These are phyloP conservation scores for Heterodera filipjevi DNA, from an alignment of 2,888 invertebrate species.

Conservation along the genomic window DNA sequence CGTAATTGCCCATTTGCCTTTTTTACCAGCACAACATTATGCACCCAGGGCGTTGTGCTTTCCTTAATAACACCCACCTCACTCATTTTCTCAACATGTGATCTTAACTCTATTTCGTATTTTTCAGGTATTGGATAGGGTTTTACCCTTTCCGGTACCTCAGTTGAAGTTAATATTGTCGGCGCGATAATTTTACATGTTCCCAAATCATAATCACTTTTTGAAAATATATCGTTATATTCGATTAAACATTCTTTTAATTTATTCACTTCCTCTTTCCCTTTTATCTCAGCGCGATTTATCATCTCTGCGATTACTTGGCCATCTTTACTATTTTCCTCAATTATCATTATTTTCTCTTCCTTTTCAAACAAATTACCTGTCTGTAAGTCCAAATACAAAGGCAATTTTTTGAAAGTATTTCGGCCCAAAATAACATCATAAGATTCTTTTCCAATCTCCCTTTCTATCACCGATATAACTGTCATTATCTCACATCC, in stretches of 20 bases:
- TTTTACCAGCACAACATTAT: conserved; percentile 26
- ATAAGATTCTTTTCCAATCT: neutral
- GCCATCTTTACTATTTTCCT: too few species aligned
- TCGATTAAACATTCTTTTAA: neutral
- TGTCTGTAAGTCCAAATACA: neutral
- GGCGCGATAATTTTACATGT: conserved; percentile 13
- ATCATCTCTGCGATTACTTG: too few species aligned
- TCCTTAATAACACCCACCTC: conserved; percentile 37
- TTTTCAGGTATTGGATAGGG: neutral
- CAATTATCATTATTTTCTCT: neutral
- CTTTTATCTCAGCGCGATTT: neutral
- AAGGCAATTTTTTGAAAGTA: neutral
- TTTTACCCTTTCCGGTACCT: neutral
- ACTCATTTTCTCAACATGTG: neutral
- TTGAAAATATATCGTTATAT: neutral
- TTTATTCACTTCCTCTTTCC: neutral
- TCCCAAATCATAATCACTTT: neutral
- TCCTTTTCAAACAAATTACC: neutral
- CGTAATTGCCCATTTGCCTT: conserved; percentile 45
- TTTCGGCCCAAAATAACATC: neutral
- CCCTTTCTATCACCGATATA: neutral
- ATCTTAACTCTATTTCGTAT: neutral
- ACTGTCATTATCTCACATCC: too few species aligned
- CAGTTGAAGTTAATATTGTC: neutral
- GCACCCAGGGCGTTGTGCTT: conserved; percentile 44